Base-by-base conservation (phyloP, 2,113 vertebrate species). In the Parotia lawesii region DNA sequence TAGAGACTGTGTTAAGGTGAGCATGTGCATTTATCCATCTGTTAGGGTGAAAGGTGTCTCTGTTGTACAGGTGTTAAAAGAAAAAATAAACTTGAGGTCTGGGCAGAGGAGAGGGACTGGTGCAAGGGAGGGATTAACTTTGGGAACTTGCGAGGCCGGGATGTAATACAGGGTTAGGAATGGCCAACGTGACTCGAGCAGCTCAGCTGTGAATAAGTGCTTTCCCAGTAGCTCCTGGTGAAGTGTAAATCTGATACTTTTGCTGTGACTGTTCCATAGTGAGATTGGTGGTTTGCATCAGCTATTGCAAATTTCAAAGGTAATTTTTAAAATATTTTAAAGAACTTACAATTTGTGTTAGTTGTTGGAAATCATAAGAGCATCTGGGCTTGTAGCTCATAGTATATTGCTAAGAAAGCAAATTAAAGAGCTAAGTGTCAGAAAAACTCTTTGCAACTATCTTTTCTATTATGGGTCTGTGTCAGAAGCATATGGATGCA, bases 111-210 rank as follows among this genome's bases (percentile, higher is more conserved):
- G 42, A 37, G 15, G 17, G 16, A 21, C 5, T 16, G 17, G 11
- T 61, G 33, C 20, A 42, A 22, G 10, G 37, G 9, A 70, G 24
- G 11, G 9, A 75, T 31, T 6, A 45, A 15, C 35, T 61, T 38
- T 74, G 56, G 53, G 29, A 82, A 13, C 12, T 78, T 58, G 27
- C 16, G 50, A 45, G n/a, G 9, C 9, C 70, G 27, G 37, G 76
- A 28, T 74, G 9, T 5, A 22, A 47, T 56, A 14, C 12, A n/a
- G n/a, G 24, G 6, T 50, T 61, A 45, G 64, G 85, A 87, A 42
- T 57, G 50, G 15, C 21, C 25, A 15, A 3, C 1, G 0, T 31
- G 31, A 24, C 37, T 66, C 6, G 15, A 70, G 11, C 64, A 58
- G 44, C 42, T 82, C 38, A 75, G 0, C 9, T 23, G 16, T 42